Conservation (phyloP, 1,140 invertebrate species). For the Nilaparvata lugens region DNA sequence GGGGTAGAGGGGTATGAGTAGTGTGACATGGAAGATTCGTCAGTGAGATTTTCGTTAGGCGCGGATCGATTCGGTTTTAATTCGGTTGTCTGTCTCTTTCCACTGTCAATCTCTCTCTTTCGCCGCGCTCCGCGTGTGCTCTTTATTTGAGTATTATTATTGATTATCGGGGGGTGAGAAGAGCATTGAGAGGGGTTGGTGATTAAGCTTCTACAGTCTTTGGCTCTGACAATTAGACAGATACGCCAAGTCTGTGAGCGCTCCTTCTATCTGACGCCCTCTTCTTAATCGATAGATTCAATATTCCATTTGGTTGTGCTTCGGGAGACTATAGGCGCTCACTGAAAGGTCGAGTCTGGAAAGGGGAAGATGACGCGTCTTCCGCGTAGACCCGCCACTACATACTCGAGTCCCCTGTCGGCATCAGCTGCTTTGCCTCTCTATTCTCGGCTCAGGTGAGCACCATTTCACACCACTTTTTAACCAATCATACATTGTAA, state of each 20-base stretch:
- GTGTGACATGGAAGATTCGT: too few relatives aligned
- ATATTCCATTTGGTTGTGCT: conserved; percentile 31
- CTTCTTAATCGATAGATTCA: conserved; percentile 23
- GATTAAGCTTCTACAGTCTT: conserved; percentile 27
- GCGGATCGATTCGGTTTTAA: too few relatives aligned
- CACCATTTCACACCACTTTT: too few relatives aligned
- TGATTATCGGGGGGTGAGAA: conserved; percentile 22
- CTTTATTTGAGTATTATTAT: conserved; percentile 27
- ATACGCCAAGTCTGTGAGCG: conserved; percentile 19
- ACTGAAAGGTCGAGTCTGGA: too few relatives aligned
- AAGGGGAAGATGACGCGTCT: too few relatives aligned
- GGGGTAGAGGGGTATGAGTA: too few relatives aligned
- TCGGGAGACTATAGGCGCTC: conserved; percentile 25
- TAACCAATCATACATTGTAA: too few relatives aligned
- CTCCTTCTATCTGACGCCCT: conserved; percentile 11
- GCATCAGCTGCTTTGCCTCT: conserved; percentile 23
- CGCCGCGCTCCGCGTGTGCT: conserved; percentile 5
- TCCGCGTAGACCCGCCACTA: not conserved
- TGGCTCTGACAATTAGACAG: conserved; percentile 28
- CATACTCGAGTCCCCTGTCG: conserved; percentile 25
- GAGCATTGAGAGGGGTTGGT: conserved; percentile 17
- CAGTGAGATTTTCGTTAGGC: too few relatives aligned
- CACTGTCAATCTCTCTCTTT: too few relatives aligned
- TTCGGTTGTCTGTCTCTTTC: too few relatives aligned
- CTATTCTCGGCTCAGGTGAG: conserved; percentile 24